Evolutionary conservation across 2,797 vertebrate genomes (phyloP), one percentile per base, ranked within the genome.

Genomic region (Limnodromus scolopaceus): DNA sequence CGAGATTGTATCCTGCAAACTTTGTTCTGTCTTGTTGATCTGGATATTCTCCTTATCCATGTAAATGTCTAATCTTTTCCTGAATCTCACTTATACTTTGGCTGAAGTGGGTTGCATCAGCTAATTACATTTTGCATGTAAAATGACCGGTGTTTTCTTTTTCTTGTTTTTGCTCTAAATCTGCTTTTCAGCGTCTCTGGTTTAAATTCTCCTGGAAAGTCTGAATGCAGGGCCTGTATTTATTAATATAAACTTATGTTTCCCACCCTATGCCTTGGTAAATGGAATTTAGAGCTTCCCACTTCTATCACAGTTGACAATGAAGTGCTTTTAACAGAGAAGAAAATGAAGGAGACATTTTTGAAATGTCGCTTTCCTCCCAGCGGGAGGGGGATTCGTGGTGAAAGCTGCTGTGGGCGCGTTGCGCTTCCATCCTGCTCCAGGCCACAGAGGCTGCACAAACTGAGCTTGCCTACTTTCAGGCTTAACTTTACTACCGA

Each of bases 111-210:
- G 43, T 83, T 91, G 68, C 32, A 80, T 82, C 68, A 57, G 38
- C 76, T 91, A 78, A 92, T 85, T 91, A 75, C 10, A 91, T 46
- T 92, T 87, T 75, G 69, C 54, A 6, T 36, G 16, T 75, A 61
- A 77, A 91, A 74, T 2, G 6, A 53, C 32, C 38, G 25, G 25
- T 87, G 45, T 53, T 69, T 84, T 45, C 9, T 85, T 77, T 75
- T 76, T 28, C 36, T 79, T 1, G 1, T 55, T 89, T 92, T 81
- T 93, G 30, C 48, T 84, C 51, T 61, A 69, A 81, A 36, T 69
- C 32, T 49, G 9, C 30, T 72, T 90, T 93, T 71, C 34, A 39
- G 1, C 43, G 46, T 78, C 11, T 19, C 39, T 54, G 28, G 14
- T 69, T 95, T 86, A 69, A 85, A 72, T 75, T 87, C 22, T 63